These are phyloP conservation scores for Drosophila gunungcola DNA, from an alignment of 1,140 invertebrate genomes.

Conservation along the genomic window DNA sequence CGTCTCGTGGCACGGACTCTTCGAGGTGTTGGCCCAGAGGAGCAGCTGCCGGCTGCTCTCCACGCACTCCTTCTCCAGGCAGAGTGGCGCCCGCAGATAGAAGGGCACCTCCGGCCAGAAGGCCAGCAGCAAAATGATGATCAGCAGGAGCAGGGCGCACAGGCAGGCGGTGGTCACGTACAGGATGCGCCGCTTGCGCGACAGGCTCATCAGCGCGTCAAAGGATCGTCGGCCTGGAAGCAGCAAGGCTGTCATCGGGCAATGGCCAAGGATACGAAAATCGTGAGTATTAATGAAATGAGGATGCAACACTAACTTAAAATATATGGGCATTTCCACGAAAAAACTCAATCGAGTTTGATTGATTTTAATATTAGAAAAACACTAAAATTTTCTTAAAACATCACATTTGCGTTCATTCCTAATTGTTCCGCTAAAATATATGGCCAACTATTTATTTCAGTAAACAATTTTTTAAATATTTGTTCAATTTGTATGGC, in stretches of 20 bases:
- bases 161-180: constrained; percentile 78
- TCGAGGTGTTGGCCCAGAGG: constrained; percentile 78
- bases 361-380: too few relatives aligned
- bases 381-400: too few relatives aligned
- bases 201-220: constrained; percentile 75
- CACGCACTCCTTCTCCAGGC: constrained; percentile 80
- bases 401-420: too few relatives aligned
- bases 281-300: constrained; percentile 24
- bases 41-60: constrained; percentile 78
- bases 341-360: too few relatives aligned
- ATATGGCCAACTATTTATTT: too few relatives aligned
- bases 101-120: constrained; percentile 84
- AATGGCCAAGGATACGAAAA: constrained; percentile 1
- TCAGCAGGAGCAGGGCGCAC: constrained; percentile 76
- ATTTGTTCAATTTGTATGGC: too few relatives aligned
- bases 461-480: too few relatives aligned
- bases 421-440: too few relatives aligned
- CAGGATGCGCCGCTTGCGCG: constrained; percentile 75
- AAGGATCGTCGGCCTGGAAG: constrained; percentile 82
- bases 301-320: neutral
- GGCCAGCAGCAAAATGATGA: constrained; percentile 76
- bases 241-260: constrained; percentile 64
- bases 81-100: constrained; percentile 75
- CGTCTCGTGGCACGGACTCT: constrained; percentile 77
- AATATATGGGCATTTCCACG: too few relatives aligned